A percentile compares a stretch with the other conserved stretches of the same genome.
Conservation (phyloP, 2,888 invertebrate genomes). For the Oligia strigilis region DNA sequence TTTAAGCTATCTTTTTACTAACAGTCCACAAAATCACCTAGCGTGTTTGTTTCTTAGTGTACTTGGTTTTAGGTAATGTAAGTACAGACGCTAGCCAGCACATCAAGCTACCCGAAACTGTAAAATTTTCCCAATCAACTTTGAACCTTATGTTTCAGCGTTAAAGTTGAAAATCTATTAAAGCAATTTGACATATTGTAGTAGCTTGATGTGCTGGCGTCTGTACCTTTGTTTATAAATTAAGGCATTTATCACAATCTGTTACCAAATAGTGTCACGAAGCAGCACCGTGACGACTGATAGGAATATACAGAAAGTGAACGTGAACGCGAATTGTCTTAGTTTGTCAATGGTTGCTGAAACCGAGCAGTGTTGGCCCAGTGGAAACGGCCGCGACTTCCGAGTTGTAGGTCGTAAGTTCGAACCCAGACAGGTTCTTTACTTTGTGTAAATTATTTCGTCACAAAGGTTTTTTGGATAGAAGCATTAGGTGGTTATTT, state of each 20-base stretch:
- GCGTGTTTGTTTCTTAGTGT: constrained; percentile 30
- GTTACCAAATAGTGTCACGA: constrained; percentile 66
- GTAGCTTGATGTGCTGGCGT: no score
- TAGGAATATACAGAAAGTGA: constrained; percentile 41
- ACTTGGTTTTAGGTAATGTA: constrained; percentile 8
- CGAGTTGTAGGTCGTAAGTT: not conserved
- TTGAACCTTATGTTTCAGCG: no score
- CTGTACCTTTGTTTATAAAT: constrained; percentile 48
- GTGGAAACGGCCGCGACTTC: not conserved
- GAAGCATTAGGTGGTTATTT: not conserved
- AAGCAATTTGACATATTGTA: no score
- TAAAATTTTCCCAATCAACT: no score
- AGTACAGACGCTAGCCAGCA: no score
- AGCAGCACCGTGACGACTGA: constrained; percentile 18
- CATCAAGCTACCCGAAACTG: no score
- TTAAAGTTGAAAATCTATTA: no score
- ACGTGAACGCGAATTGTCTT: constrained; percentile 2
- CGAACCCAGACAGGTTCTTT: not conserved
- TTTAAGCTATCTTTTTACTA: not conserved
- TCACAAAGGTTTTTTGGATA: not conserved
- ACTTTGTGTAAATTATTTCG: not conserved
- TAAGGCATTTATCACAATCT: constrained; percentile 57
- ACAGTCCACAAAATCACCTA: not conserved
- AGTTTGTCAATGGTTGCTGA: constrained; percentile 12
- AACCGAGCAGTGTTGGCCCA: not conserved